Conservation (phyloP, 2,888 invertebrate genomes). For the Melanostoma mellinum region DNA sequence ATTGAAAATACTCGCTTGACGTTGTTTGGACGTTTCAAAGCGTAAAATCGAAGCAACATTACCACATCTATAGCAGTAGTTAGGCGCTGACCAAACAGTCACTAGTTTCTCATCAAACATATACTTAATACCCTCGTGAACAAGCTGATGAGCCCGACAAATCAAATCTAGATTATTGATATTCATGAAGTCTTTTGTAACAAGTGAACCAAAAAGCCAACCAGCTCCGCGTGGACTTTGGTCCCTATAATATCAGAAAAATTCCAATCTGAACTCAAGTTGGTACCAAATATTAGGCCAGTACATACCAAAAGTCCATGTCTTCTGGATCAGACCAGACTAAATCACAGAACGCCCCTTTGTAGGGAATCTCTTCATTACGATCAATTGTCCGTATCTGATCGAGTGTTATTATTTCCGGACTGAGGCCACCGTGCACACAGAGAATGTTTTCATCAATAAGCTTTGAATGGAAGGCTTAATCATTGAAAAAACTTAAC, state of each 20-base stretch:
- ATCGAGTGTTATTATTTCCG: constrained; percentile 97
- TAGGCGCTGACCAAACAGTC: constrained; percentile 99
- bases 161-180: constrained; percentile 96
- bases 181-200: constrained; percentile 96
- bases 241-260: constrained; percentile 83
- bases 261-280: background rate
- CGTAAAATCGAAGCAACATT: constrained; percentile 98
- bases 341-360: constrained; percentile 99
- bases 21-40: constrained; percentile 90
- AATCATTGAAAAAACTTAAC: background rate
- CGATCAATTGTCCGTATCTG: constrained; percentile 97
- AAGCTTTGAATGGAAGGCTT: constrained; percentile 80
- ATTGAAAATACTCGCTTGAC: constrained; percentile 93
- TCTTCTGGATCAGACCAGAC: constrained; percentile 99
- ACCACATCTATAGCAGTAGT: constrained; percentile 99
- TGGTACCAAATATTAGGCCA: background rate
- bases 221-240: constrained; percentile 98
- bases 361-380: constrained; percentile 98
- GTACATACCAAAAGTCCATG: constrained; percentile 91
- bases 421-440: constrained; percentile 98
- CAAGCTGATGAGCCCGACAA: constrained; percentile 99
- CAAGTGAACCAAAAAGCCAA: constrained; percentile 97
- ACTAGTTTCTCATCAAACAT: constrained; percentile 98
- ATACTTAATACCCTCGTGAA: constrained; percentile 99
- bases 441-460: constrained; percentile 98